Percentiles rank a stretch among this genome's conserved stretches.
phyloP scores from a whole-genome alignment of 2,797 vertebrate species.

The Sebastes hopkinsi region DNA sequence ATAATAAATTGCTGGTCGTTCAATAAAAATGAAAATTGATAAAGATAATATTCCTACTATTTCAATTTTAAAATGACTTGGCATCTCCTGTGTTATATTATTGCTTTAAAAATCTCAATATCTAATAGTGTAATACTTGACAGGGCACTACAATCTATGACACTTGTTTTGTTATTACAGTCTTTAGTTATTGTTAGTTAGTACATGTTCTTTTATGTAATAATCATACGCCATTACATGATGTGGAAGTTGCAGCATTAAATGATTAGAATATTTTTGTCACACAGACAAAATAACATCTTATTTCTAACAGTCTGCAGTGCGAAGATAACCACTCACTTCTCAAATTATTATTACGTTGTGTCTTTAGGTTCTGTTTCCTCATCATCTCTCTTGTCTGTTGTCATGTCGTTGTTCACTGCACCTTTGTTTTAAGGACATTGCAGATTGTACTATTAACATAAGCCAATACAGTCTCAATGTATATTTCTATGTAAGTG shows the following conservation, averaged over 20 bases:
- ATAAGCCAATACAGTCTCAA: background rate
- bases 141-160: background rate
- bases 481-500: background rate
- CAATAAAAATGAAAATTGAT: background rate
- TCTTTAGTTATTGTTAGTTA: background rate
- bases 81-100: background rate
- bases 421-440: background rate
- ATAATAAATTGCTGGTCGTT: background rate
- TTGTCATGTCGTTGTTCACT: background rate
- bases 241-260: background rate
- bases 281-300: background rate
- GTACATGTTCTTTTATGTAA: background rate
- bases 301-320: background rate
- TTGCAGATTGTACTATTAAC: background rate
- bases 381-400: background rate
- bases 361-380: background rate
- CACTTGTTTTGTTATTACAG: background rate
- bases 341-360: background rate
- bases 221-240: background rate
- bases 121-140: background rate
- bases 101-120: background rate
- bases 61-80: background rate
- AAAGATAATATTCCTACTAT: background rate
- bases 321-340: background rate
- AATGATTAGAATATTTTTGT: background rate